phyloP scores from a whole-genome alignment of 2,888 invertebrate genomes.

The Torymus texanus region DNA sequence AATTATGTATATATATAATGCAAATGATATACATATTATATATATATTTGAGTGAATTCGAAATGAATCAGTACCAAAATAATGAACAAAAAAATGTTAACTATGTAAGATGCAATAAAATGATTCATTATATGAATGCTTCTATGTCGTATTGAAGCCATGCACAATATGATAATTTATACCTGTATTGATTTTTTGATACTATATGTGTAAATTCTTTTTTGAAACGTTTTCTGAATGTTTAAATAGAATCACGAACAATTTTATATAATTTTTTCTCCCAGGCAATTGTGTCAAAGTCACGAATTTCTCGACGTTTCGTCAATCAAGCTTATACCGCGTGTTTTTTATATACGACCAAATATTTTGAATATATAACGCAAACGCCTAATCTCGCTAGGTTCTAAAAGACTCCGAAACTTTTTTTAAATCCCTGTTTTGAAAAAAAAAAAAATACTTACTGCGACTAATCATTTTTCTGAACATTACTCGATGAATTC shows the following conservation, averaged over 20 bases:
- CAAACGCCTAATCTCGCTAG: constrained; percentile 36
- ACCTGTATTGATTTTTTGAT: too few relatives aligned
- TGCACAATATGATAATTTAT: too few relatives aligned
- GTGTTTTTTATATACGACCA: constrained; percentile 1
- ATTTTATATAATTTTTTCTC: constrained; percentile 28
- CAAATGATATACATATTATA: not conserved
- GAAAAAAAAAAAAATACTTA: too few relatives aligned
- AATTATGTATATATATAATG: not conserved
- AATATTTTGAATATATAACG: constrained; percentile 5
- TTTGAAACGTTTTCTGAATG: too few relatives aligned
- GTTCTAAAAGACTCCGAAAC: constrained; percentile 28
- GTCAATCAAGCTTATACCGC: not conserved
- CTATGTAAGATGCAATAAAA: not conserved
- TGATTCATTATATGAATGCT: too few relatives aligned
- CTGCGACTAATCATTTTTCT: too few relatives aligned
- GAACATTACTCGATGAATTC: too few relatives aligned
- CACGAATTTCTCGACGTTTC: constrained; percentile 5
- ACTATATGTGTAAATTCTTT: too few relatives aligned
- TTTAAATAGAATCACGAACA: not conserved
- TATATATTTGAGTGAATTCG: too few relatives aligned
- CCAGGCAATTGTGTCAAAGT: constrained; percentile 14
- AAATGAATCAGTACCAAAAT: too few relatives aligned
- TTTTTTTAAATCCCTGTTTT: not conserved
- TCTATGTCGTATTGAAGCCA: not conserved
- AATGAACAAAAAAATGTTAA: not conserved